Conservation (phyloP, 92 coral and sea anemone genomes). For the Nematostella vectensis region DNA sequence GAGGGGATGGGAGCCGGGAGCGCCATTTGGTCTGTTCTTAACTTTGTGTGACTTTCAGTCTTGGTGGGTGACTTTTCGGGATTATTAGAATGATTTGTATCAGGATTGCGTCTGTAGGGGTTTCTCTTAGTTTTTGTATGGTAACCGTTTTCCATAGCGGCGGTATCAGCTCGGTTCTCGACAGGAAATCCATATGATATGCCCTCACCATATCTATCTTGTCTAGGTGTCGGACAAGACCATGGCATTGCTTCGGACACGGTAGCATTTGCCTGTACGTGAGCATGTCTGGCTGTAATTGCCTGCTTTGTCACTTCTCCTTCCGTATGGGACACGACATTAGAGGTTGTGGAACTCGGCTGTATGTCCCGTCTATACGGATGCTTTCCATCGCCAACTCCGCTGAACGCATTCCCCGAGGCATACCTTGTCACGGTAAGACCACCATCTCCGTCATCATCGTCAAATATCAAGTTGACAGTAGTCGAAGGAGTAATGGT, state of each 20-base stretch:
- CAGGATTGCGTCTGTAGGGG: neutral
- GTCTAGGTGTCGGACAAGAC: neutral
- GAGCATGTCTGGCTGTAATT: neutral
- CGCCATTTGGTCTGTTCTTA: neutral
- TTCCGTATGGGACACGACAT: neutral
- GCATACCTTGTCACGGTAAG: no score
- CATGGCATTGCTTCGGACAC: neutral
- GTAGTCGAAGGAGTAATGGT: conserved; percentile 59
- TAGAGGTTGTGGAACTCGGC: neutral
- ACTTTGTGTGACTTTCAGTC: neutral
- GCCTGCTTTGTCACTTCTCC: neutral
- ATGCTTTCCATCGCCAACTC: neutral
- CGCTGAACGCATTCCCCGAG: neutral
- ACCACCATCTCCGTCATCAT: conserved; percentile 4
- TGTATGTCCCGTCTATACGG: neutral
- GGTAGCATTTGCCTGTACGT: neutral
- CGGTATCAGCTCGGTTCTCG: neutral
- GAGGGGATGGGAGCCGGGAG: conserved; percentile 3
- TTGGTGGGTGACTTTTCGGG: neutral
- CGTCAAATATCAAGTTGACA: conserved; percentile 64
- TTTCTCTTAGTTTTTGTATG: neutral
- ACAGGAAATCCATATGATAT: neutral
- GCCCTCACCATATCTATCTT: no score
- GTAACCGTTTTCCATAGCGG: neutral
- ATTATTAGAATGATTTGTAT: neutral